Evolutionary conservation across 2,888 invertebrate genomes (phyloP).

Genomic region (Epinotia nisella): DNA sequence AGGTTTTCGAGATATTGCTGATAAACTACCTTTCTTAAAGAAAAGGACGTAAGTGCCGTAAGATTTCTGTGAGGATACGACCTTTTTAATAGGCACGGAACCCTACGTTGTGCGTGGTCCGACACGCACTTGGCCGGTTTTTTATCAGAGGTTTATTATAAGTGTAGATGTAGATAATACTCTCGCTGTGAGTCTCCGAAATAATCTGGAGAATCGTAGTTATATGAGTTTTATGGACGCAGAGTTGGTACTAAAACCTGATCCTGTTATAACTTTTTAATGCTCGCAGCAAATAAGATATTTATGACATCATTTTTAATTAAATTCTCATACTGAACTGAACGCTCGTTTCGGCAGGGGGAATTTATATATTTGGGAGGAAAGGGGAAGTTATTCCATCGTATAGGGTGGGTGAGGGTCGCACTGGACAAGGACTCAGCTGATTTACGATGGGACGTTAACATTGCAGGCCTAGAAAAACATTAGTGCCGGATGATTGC

Average conservation of each 20-base stretch:
- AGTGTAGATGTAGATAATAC: not conserved
- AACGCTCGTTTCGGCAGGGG: slow-evolving; percentile 47
- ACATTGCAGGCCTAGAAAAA: slow-evolving; percentile 56
- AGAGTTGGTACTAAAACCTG: slow-evolving; percentile 49
- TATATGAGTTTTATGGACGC: slow-evolving; percentile 50
- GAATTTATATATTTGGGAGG: slow-evolving; percentile 57
- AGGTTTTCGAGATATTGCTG: too few relatives aligned
- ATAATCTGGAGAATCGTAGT: slow-evolving; percentile 28
- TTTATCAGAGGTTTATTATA: too few relatives aligned
- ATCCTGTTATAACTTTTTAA: slow-evolving; percentile 63
- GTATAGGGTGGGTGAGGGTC: slow-evolving; percentile 55
- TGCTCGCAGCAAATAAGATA: slow-evolving; percentile 55
- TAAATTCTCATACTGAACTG: slow-evolving; percentile 57
- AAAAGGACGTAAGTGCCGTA: too few relatives aligned
- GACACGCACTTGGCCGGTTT: too few relatives aligned
- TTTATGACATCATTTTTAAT: slow-evolving; percentile 66
- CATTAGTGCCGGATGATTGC: slow-evolving; percentile 61
- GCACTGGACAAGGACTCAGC: slow-evolving; percentile 57
- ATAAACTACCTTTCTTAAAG: too few relatives aligned
- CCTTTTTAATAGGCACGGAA: too few relatives aligned
- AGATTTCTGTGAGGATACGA: too few relatives aligned
- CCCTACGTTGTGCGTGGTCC: too few relatives aligned
- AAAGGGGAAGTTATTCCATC: slow-evolving; percentile 61
- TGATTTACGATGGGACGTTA: slow-evolving; percentile 69
- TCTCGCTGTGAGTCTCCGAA: not conserved